Base-by-base conservation (phyloP, 2,888 invertebrate genomes). In the Sminthurides aquaticus region DNA sequence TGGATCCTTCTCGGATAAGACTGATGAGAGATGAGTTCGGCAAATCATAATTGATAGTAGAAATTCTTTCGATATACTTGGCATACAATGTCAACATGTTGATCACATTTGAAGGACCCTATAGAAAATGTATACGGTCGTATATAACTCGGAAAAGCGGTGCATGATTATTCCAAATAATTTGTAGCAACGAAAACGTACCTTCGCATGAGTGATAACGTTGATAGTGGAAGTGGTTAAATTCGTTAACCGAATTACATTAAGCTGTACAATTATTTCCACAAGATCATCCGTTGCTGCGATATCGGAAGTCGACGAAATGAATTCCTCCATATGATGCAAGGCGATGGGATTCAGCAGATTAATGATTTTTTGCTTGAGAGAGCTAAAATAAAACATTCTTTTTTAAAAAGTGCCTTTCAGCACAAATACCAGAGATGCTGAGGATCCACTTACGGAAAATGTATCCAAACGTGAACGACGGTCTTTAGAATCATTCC, bases 301-400 rank as follows among this genome's bases (percentile, higher is more conserved):
- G 22, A 67, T 64, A 20, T 64, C 49, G 8, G 64, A 58, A 11
- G 64, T 62, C 5, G 62, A 27, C 1, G 55, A 18, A 2, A 67
- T 57, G 29, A 67, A 67, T 15, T 65, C 64, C n/a, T 55, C 56
- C 49, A 65, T 64, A 43, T 65, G 64, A 52, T 57, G 62, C 11
- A 67, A 55, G 2, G 69, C 69, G n/a, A 69, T 63, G 1, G 69
- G 69, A 58, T 69, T 69, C 15, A 69, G 55, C 25, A 69, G 49
- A 27, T 68, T 62, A 2, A 66, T 60, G 15, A 68, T 60, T 56
- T 66, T 68, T 24, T n/a, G 28, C 43, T 49, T 61, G 24, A 66
- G 34, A 18, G 57, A 55, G 3, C 62, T 56, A 26, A 15, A n/a
- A 57, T 20, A n/a, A n/a, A n/a, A n/a, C n/a, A n/a, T n/a, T n/a